Conservation (phyloP, 2,113 vertebrate species). For the Caranx ignobilis region DNA sequence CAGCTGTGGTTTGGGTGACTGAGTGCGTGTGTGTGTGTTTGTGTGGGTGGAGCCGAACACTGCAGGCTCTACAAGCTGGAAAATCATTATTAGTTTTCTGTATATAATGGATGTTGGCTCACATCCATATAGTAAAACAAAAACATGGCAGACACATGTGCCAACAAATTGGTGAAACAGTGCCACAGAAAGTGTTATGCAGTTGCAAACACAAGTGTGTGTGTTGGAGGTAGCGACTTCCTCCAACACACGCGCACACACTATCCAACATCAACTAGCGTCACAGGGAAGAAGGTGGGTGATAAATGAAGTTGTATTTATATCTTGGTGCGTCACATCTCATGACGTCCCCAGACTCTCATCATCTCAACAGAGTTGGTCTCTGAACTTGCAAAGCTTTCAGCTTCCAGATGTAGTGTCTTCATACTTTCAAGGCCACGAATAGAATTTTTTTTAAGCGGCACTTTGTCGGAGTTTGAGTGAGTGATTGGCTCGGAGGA, state of each 20-base stretch:
- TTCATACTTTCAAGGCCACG: constrained; percentile 31
- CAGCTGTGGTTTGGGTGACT: constrained; percentile 44
- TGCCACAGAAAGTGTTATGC: neutral
- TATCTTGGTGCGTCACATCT: constrained; percentile 43
- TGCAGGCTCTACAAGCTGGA: constrained; percentile 63
- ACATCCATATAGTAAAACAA: constrained; percentile 22
- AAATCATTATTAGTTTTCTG: constrained; percentile 59
- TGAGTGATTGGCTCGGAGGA: constrained; percentile 7
- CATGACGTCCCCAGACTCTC: constrained; percentile 23
- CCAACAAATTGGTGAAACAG: neutral
- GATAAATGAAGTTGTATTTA: constrained; percentile 60
- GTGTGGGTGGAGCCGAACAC: constrained; percentile 46
- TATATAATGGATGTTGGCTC: constrained; percentile 44
- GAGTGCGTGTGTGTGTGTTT: constrained; percentile 6
- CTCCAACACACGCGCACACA: neutral
- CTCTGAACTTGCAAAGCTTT: constrained; percentile 40
- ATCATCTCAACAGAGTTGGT: constrained; percentile 26
- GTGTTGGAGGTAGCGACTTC: no score
- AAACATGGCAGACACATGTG: constrained; percentile 11
- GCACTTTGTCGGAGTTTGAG: constrained; percentile 8
- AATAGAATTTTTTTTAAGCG: constrained; percentile 32
- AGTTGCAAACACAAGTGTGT: neutral
- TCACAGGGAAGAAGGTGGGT: constrained; percentile 40
- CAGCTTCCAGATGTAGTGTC: constrained; percentile 11
- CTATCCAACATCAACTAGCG: neutral